phyloP scores from a whole-genome alignment of 2,113 vertebrate species.

The Talpa occidentalis region DNA sequence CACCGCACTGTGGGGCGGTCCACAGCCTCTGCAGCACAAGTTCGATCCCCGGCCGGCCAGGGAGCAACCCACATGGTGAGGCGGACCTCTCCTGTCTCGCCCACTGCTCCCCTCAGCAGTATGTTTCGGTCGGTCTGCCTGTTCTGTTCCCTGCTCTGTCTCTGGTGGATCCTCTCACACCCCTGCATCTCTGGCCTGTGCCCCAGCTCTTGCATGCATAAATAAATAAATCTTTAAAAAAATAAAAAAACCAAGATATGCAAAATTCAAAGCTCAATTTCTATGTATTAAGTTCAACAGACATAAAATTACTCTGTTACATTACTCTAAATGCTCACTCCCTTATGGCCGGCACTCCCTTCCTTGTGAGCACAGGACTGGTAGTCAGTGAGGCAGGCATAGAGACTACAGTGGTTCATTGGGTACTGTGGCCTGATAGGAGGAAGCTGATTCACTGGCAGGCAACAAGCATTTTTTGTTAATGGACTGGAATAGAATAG shows the following conservation, averaged over 20 bases:
- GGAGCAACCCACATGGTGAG: too few relatives aligned
- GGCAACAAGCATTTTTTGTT: neutral
- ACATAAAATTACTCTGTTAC: neutral
- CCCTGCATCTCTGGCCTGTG: too few relatives aligned
- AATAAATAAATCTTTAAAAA: too few relatives aligned
- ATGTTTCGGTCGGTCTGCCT: too few relatives aligned
- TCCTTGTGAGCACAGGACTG: rapidly evolving
- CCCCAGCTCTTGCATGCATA: too few relatives aligned
- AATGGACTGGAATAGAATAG: neutral
- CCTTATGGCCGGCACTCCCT: neutral
- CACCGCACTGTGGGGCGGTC: too few relatives aligned
- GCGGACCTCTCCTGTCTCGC: too few relatives aligned
- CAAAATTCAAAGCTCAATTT: neutral
- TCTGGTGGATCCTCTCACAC: too few relatives aligned
- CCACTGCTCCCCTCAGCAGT: too few relatives aligned
- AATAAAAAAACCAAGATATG: neutral
- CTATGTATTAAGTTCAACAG: neutral
- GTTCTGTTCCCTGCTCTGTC: too few relatives aligned
- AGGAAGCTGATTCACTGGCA: neutral
- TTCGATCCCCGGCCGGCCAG: too few relatives aligned
- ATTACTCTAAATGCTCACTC: neutral
- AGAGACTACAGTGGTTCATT: neutral
- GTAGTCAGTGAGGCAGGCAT: neutral
- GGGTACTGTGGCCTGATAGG: neutral
- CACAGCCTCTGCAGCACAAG: too few relatives aligned